Evolutionary conservation across 2,113 vertebrate genomes (phyloP).

Genomic region (Corydoras maculifer): DNA sequence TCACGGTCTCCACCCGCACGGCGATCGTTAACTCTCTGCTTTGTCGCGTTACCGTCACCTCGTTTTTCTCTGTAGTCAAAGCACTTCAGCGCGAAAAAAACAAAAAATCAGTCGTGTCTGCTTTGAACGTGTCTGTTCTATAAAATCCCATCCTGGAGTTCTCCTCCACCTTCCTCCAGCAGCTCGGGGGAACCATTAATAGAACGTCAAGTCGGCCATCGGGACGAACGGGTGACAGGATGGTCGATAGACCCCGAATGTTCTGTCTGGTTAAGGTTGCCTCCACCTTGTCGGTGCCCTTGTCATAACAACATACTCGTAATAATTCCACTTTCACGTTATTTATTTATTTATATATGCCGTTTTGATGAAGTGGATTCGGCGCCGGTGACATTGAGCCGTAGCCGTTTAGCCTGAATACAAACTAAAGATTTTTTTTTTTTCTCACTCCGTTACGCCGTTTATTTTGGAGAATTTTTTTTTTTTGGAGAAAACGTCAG

Average conservation of each 20-base stretch:
- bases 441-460: background rate
- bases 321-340: slow-evolving; percentile 41
- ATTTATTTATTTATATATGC: background rate
- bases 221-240: slow-evolving; percentile 51
- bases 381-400: background rate
- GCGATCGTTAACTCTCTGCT: too few species aligned
- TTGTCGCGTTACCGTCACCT: too few species aligned
- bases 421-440: background rate
- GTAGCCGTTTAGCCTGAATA: background rate
- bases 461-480: background rate
- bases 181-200: slow-evolving; percentile 48
- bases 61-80: too few species aligned
- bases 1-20: too few species aligned
- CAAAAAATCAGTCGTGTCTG: too few species aligned
- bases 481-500: background rate
- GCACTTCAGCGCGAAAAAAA: too few species aligned
- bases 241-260: slow-evolving; percentile 56
- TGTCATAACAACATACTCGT: slow-evolving; percentile 51
- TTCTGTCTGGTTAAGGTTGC: slow-evolving; percentile 45
- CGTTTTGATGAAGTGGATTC: slow-evolving; percentile 13
- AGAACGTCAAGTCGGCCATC: slow-evolving; percentile 57
- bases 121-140: slow-evolving; percentile 43
- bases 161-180: slow-evolving; percentile 44
- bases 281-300: slow-evolving; percentile 49
- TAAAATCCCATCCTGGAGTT: slow-evolving; percentile 52